Base-by-base conservation (phyloP, 2,113 vertebrate species). In the Rhodinocichla rosea region DNA sequence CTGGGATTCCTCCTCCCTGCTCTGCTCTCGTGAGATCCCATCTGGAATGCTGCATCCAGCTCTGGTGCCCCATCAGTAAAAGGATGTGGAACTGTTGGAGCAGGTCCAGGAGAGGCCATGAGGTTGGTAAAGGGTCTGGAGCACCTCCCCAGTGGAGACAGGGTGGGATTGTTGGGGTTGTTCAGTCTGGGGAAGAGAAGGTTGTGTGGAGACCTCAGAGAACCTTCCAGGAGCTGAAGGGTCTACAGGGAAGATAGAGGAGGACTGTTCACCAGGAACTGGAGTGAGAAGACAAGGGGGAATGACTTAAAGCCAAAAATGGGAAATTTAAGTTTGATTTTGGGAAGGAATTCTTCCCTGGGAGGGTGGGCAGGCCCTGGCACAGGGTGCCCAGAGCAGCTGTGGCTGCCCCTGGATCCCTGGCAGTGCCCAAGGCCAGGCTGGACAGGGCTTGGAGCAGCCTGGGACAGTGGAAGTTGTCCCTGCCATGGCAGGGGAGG, bases 381-480 rank as follows among this genome's bases (percentile, higher is more conserved):
- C 64, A 55, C 39, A 53, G 65, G 20, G 7, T 53, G 23, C 56
- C 23, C 65, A 63, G 42, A 28, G 57, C 0, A 64, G 42, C 44
- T 44, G 50, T 9, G 76, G 42, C 42, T 73, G 59, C 12, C 10
- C 50, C 77, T 47, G 64, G 27, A 37, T 42, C 37, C 33, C 52
- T 81, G 68, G 19, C 0, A 52, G 15, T 52, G 60, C 0, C 27
- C 59, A 13, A 44, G 52, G 37, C 27, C 76, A 57, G 37, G 44
- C 0, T 81, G 76, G 59, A 50, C 0, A 0, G 67, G 27, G 33
- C 27, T 33, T 23, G 52, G 68, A 52, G 18, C 22, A 37, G 0
- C 19, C 27, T 67, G 60, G 52, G 44, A 3, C 0, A 0, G 52
- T 24, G 37, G 37, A 0, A 81, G 15, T 5, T 50, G 67, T 64